Conservation (phyloP, 2,113 vertebrate genomes). For the Toxostoma redivivum region DNA sequence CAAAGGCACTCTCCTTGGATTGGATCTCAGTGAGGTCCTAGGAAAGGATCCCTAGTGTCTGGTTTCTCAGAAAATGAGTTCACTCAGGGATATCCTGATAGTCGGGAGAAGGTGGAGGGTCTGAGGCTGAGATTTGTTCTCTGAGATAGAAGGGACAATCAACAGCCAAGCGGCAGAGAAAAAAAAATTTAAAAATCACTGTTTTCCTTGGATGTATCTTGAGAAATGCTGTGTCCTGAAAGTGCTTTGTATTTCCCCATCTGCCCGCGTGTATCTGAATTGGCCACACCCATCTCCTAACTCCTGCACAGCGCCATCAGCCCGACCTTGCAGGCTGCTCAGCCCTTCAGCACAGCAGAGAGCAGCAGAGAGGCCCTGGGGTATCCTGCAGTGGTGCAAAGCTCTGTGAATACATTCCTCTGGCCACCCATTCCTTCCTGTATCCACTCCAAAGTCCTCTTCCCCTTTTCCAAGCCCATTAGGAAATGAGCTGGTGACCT, state of each 20-base stretch:
- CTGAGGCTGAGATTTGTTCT: neutral
- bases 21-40: neutral
- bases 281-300: neutral
- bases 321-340: neutral
- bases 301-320: neutral
- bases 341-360: neutral
- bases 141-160: neutral
- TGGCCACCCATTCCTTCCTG: neutral
- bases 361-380: neutral
- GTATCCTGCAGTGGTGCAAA: neutral
- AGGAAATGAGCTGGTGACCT: neutral
- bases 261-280: neutral
- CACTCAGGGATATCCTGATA: neutral
- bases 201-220: neutral
- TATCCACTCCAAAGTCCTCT: neutral
- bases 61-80: neutral
- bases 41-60: neutral
- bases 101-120: neutral
- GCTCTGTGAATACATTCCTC: neutral
- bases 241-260: neutral
- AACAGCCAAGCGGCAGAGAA: neutral
- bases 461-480: neutral
- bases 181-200: neutral
- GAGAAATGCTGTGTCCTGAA: neutral
- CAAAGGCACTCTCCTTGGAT: neutral